These are phyloP conservation scores for Callinectes sapidus DNA, from an alignment of 2,888 invertebrate species.

Conservation along the genomic window DNA sequence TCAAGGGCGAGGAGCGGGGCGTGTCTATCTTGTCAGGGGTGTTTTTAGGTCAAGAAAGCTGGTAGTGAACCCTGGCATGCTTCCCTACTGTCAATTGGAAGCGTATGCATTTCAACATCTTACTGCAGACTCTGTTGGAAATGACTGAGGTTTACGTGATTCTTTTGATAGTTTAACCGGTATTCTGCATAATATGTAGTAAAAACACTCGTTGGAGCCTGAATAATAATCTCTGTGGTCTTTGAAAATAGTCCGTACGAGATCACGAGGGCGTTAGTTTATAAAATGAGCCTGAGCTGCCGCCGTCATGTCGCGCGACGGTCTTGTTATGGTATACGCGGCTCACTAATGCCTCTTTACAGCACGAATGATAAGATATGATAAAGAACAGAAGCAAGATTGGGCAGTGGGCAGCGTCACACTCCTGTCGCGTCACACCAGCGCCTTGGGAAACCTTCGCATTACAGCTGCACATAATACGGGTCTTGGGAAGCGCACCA, in stretches of 20 bases:
- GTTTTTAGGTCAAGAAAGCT: background rate
- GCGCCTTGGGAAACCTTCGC: too few species aligned
- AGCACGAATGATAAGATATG: background rate
- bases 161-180: too few species aligned
- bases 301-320: background rate
- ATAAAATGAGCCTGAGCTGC: background rate
- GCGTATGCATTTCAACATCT: too few species aligned
- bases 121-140: too few species aligned
- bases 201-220: too few species aligned
- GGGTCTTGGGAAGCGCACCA: background rate
- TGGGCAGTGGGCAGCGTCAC: background rate
- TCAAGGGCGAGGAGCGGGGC: background rate
- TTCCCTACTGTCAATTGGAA: background rate
- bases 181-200: too few species aligned
- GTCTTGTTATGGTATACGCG: background rate
- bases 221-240: too few species aligned
- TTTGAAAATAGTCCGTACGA: too few species aligned
- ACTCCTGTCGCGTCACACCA: background rate
- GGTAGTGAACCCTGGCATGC: background rate
- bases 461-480: too few species aligned
- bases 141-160: too few species aligned
- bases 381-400: background rate
- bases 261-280: too few species aligned
- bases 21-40: background rate
- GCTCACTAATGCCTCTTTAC: background rate